Evolutionary conservation across 2,113 vertebrate species (phyloP).

Genomic region (Mastomys natalensis): DNA sequence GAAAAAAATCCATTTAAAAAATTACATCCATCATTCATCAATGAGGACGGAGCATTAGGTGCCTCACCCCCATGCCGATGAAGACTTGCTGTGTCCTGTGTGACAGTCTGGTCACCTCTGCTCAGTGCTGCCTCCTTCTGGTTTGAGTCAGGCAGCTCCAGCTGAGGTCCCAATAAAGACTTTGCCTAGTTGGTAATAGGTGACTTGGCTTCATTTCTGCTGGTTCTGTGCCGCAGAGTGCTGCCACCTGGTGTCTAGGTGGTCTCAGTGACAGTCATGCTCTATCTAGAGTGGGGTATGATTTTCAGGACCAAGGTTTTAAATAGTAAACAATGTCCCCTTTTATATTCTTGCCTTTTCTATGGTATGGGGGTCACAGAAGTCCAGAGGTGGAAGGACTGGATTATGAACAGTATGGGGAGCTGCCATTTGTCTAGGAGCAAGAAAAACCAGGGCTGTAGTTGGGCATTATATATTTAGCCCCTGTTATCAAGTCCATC

Average conservation of each 20-base stretch:
- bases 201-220: not conserved
- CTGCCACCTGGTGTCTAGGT: not conserved
- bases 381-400: not conserved
- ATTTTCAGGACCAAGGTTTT: no score
- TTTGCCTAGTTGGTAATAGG: not conserved
- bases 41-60: not conserved
- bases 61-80: not conserved
- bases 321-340: rapidly evolving
- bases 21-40: no score
- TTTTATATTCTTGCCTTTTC: not conserved
- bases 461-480: not conserved
- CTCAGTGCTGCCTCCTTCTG: not conserved
- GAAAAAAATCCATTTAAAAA: not conserved
- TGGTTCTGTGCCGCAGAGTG: not conserved
- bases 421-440: not conserved
- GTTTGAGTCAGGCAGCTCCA: not conserved
- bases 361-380: not conserved
- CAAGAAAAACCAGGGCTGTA: not conserved
- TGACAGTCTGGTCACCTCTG: not conserved
- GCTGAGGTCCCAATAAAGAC: not conserved
- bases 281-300: no score
- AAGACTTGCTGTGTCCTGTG: not conserved
- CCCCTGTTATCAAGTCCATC: not conserved
- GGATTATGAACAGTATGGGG: not conserved
- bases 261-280: no score